These are phyloP conservation scores for Oscheius sp. DNA, from an alignment of 2,888 invertebrate genomes.

Conservation along the genomic window DNA sequence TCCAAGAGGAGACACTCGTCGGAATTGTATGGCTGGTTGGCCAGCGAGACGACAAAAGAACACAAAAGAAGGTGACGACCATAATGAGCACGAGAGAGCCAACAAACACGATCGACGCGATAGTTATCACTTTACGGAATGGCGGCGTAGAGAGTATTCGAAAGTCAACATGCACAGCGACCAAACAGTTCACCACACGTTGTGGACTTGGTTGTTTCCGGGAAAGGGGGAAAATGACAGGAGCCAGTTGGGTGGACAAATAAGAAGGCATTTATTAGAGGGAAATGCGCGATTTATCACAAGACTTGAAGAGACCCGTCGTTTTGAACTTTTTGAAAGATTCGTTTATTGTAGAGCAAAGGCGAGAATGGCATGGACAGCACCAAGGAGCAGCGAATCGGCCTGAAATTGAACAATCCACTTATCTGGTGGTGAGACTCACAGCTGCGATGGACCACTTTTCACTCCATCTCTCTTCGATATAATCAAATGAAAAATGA, in stretches of 20 bases:
- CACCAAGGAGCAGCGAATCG: constrained; percentile 41
- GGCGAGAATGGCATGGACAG: constrained; percentile 60
- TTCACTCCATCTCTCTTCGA: constrained; percentile 57
- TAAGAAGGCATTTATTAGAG: constrained; percentile 16
- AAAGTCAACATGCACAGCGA: too few relatives aligned
- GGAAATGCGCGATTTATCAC: constrained; percentile 24
- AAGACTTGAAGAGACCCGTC: constrained; percentile 13
- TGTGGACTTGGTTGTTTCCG: too few relatives aligned
- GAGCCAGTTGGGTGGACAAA: constrained; percentile 9
- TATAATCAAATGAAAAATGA: constrained; percentile 61
- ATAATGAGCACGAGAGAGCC: constrained; percentile 14
- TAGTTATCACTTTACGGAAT: constrained; percentile 8
- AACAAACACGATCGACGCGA: not conserved
- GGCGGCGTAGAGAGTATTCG: not conserved
- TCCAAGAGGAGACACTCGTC: not conserved
- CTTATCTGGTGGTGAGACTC: constrained; percentile 8
- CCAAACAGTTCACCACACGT: too few relatives aligned
- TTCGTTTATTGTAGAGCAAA: constrained; percentile 51
- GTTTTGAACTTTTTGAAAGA: too few relatives aligned
- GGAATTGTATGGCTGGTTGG: not conserved
- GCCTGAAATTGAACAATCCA: not conserved
- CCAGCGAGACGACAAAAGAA: constrained; percentile 16
- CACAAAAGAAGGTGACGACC: constrained; percentile 9
- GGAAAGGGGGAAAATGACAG: not conserved
- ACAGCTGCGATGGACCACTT: constrained; percentile 62